Evolutionary conservation across 2,113 vertebrate genomes (phyloP).

Genomic region (Felis catus): F.catus_Fca126_mat1.0 CM031419.1:54192501-54193000

Average conservation of each 20-base stretch:
- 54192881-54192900: conserved; percentile 82
- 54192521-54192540: neutral
- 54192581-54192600: neutral
- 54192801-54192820: neutral
- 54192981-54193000: conserved; percentile 90
- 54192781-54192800: neutral
- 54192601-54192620: neutral
- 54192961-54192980: conserved; percentile 80
- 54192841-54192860: neutral
- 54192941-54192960: conserved; percentile 82
- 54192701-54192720: neutral
- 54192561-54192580: neutral
- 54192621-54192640: neutral
- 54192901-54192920: conserved; percentile 87
- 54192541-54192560: neutral
- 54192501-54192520: neutral
- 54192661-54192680: neutral
- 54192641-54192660: neutral
- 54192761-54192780: neutral
- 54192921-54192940: conserved; percentile 79
- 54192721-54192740: neutral
- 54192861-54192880: conserved; percentile 36
- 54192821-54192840: neutral
- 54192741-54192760: neutral
- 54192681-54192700: neutral